Base-by-base conservation (phyloP, 2,113 vertebrate species). In the Crotalus horridus region DNA sequence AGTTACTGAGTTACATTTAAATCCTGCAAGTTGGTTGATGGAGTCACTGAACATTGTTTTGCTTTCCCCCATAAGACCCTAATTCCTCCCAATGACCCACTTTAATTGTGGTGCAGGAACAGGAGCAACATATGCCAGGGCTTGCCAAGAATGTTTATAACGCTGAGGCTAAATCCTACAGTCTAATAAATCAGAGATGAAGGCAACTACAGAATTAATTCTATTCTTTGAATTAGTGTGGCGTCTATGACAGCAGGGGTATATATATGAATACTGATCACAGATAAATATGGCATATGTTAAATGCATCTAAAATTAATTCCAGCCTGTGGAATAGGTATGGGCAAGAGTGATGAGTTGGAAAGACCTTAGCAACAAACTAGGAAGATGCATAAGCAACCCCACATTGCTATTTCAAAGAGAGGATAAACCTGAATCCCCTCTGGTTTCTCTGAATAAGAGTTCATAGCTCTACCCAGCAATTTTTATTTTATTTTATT, bases 391-490 rank as follows among this genome's bases (percentile, higher is more conserved):
- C 23, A 1, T 4, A 20, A 1, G 24, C n/a, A 20, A 64, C 1
- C 0, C 2, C 20, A n/a, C 12, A 23, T 1, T 0, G 0, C 0
- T 1, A 9, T 10, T 0, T 0, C 3, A 0, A 39, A 29, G 3
- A 43, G 1, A 0, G 0, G 0, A 12, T 3, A 24, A 4, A 1
- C 17, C 33, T 43, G 0, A 1, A 1, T 0, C 0, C 0, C 0
- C 0, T 1, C 0, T 0, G 9, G 3, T 1, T 7, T 1, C 21
- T 21, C 26, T 15, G 8, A 89, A 81, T 55, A 92, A 74, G 2
- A 10, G 61, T 86, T 54, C 43, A 93, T 0, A 81, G 90, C 91
- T 92, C 96, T 96, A 95, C 55, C 96, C 94, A 8, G 96, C 93
- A 97, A 91, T 90, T 6, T 0, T 1, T 51, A 51, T 51, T 51